These are phyloP conservation scores for Aphidius ervi DNA, from an alignment of 1,140 invertebrate genomes.

Conservation along the genomic window DNA sequence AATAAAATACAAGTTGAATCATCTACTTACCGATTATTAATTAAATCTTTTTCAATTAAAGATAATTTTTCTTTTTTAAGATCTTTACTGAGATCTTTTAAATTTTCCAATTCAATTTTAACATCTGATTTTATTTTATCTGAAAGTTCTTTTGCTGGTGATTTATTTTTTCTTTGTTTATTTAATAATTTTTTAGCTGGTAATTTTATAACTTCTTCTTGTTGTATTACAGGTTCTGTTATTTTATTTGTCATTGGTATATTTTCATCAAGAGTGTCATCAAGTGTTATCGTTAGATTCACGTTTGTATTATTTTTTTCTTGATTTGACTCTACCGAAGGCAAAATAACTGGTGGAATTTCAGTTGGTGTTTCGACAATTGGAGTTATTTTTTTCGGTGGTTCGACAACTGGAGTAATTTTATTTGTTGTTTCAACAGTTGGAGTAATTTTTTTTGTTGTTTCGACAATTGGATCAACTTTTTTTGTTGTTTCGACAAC, in stretches of 20 bases:
- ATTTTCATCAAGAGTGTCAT: not conserved
- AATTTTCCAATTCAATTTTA: constrained; percentile 28
- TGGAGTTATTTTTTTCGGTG: no score
- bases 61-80: constrained; percentile 34
- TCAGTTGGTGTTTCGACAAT: constrained; percentile 2
- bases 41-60: constrained; percentile 38
- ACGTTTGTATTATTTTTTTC: not conserved
- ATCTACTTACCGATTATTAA: constrained; percentile 39
- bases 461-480: no score
- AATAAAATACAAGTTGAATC: constrained; percentile 8
- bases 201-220: no score
- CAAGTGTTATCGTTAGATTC: not conserved
- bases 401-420: no score
- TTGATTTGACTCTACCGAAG: not conserved
- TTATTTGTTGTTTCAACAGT: no score
- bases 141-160: constrained; percentile 25
- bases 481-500: no score
- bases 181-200: not conserved
- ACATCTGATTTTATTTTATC: constrained; percentile 31
- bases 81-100: constrained; percentile 23
- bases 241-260: not conserved
- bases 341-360: not conserved
- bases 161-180: constrained; percentile 1
- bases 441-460: no score
- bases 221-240: no score